These are phyloP conservation scores for Lophura nycthemera DNA, from an alignment of 2,113 vertebrate species.

Conservation along the genomic window DNA sequence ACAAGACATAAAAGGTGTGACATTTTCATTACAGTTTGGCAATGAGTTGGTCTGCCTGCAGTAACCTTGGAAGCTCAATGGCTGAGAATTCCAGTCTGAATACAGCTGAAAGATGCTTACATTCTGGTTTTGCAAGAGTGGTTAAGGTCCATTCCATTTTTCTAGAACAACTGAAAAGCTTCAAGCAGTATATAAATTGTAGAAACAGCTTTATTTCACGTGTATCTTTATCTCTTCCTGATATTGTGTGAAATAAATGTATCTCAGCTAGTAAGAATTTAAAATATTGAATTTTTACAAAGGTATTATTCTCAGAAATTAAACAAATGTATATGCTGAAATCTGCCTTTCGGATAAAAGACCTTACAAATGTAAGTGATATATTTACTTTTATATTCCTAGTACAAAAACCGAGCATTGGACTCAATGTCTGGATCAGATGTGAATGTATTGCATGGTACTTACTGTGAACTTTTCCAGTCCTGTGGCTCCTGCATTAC, in stretches of 20 bases:
- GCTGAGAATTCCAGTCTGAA: not conserved
- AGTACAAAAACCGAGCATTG: not conserved
- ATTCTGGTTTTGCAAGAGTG: not conserved
- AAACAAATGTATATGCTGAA: not conserved
- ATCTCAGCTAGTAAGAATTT: not conserved
- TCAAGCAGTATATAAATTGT: not conserved
- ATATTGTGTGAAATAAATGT: not conserved
- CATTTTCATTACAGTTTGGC: not conserved
- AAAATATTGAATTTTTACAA: not conserved
- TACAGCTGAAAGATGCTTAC: not conserved
- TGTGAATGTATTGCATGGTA: conserved; percentile 5
- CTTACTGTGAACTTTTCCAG: conserved; percentile 91
- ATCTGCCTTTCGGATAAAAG: not conserved
- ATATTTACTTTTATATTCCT: not conserved
- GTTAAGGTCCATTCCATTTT: not conserved
- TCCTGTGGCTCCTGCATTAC: conserved; percentile 90
- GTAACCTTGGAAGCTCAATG: not conserved
- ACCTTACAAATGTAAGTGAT: not conserved
- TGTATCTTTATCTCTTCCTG: not conserved
- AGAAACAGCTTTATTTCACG: not conserved
- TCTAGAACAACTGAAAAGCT: not conserved
- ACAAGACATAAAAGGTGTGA: not conserved
- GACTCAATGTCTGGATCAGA: not conserved
- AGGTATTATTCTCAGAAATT: not conserved
- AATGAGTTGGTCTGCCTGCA: not conserved